Conservation (phyloP, 2,888 invertebrate genomes). For the Euplexia lucipara region DNA sequence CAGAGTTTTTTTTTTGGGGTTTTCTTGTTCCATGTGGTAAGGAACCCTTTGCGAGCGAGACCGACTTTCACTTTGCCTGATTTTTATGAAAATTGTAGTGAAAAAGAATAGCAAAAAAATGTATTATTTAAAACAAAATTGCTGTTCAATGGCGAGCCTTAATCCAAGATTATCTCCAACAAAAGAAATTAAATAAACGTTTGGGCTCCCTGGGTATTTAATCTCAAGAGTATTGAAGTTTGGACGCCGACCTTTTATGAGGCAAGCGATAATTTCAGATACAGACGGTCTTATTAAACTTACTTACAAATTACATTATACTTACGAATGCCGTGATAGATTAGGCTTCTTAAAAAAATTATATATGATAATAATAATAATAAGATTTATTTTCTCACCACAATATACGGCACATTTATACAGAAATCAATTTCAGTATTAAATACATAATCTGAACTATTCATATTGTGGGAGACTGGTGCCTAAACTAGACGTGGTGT, state of each 20-base stretch:
- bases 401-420: too few relatives aligned
- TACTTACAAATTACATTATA: background rate
- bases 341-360: background rate
- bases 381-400: too few relatives aligned
- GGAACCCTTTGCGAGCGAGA: too few relatives aligned
- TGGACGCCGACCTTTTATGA: slow-evolving; percentile 28
- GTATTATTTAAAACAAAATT: background rate
- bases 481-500: too few relatives aligned
- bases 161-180: slow-evolving; percentile 5
- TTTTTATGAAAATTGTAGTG: background rate
- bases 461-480: too few relatives aligned
- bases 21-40: too few relatives aligned
- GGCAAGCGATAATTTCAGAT: slow-evolving; percentile 14
- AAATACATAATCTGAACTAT: too few relatives aligned
- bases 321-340: too few relatives aligned
- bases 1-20: too few relatives aligned
- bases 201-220: slow-evolving; percentile 14
- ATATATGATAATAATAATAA: too few relatives aligned
- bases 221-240: slow-evolving; percentile 32
- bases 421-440: too few relatives aligned
- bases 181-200: slow-evolving; percentile 40
- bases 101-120: background rate
- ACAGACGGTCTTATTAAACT: slow-evolving; percentile 3
- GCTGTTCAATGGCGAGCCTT: slow-evolving; percentile 7
- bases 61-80: too few relatives aligned